Evolutionary conservation across 2,113 vertebrate genomes (phyloP).

Genomic region (Pseudopodoces humilis): DNA sequence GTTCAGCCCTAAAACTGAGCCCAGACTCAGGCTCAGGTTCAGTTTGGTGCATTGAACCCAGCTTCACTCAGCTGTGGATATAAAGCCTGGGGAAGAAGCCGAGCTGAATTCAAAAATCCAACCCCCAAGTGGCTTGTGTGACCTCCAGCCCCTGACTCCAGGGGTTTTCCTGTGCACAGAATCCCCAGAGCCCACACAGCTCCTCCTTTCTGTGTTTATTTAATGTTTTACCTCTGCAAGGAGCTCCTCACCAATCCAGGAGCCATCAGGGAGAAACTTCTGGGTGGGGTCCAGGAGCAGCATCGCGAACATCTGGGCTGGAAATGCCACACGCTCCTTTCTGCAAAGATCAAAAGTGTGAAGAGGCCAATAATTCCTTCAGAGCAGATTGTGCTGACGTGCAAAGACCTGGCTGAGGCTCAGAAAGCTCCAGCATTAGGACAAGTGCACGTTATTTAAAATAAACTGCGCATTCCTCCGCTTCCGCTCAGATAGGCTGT

Average conservation of each 20-base stretch:
- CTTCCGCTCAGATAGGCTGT: slow-evolving; percentile 64
- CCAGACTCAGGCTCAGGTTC: not conserved
- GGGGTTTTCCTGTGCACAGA: not conserved
- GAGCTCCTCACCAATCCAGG: not conserved
- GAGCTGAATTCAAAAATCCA: not conserved
- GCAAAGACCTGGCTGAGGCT: not conserved
- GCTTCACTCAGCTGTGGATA: not conserved
- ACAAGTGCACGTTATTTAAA: not conserved
- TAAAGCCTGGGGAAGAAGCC: not conserved
- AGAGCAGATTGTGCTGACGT: not conserved
- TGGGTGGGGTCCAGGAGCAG: fast-evolving
- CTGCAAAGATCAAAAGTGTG: slow-evolving; percentile 34
- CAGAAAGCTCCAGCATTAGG: not conserved
- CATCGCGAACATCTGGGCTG: not conserved
- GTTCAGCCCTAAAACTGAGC: not conserved
- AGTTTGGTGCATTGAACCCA: not conserved
- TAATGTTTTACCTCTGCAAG: not conserved
- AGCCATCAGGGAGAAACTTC: not conserved
- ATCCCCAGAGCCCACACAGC: not conserved
- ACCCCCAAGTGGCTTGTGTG: not conserved
- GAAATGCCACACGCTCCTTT: not conserved
- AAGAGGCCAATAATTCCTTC: slow-evolving; percentile 9
- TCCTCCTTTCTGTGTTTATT: not conserved
- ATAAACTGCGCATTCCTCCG: slow-evolving; percentile 58
- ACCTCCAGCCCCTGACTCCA: not conserved